A percentile compares a stretch with the other conserved stretches of the same genome.
phyloP scores from a whole-genome alignment of 2,888 invertebrate genomes.

The Dione vanillae region DNA sequence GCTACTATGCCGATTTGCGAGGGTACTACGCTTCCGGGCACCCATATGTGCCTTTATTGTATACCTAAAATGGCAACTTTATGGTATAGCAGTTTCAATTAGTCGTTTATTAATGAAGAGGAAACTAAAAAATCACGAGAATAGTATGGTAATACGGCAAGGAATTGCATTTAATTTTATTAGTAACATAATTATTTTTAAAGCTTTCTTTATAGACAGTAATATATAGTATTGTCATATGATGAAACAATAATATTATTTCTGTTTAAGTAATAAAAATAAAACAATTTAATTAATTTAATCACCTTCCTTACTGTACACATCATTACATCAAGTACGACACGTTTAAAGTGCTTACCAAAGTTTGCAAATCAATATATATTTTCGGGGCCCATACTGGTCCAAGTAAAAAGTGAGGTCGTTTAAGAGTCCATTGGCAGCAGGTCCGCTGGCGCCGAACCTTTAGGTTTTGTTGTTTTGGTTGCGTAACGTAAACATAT shows the following conservation, averaged over 20 bases:
- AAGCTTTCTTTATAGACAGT: too few relatives aligned
- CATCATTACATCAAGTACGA: background rate
- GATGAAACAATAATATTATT: too few relatives aligned
- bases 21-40: conserved; percentile 64
- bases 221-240: too few relatives aligned
- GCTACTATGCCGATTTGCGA: conserved; percentile 54
- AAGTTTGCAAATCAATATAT: conserved; percentile 56
- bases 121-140: conserved; percentile 40
- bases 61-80: conserved; percentile 62
- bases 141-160: conserved; percentile 19
- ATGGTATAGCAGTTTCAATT: conserved; percentile 46
- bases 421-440: conserved; percentile 59
- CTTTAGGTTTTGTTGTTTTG: conserved; percentile 50
- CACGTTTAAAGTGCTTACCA: conserved; percentile 1
- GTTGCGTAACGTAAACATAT: conserved; percentile 42
- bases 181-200: background rate
- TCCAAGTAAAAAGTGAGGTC: conserved; percentile 71
- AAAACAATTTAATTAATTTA: too few relatives aligned
- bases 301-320: too few relatives aligned
- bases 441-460: conserved; percentile 74
- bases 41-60: conserved; percentile 56
- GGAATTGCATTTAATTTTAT: conserved; percentile 14
- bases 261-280: too few relatives aligned
- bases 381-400: conserved; percentile 71
- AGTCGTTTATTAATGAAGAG: conserved; percentile 43